Conservation (phyloP, 2,797 vertebrate species). For the Danio choprae region DNA sequence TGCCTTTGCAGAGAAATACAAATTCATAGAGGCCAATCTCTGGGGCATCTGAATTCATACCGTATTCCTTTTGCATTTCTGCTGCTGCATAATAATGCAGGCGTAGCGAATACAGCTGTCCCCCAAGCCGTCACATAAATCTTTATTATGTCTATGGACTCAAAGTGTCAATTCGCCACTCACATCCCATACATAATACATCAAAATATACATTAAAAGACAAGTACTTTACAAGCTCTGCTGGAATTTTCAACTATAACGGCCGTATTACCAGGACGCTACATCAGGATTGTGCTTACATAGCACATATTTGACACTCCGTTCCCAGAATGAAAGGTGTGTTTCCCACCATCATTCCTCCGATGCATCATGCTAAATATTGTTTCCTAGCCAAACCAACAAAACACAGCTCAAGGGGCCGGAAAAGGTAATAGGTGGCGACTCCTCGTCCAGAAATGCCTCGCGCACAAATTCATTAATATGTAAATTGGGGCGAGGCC, state of each 20-base stretch:
- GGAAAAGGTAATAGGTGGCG: constrained; percentile 73
- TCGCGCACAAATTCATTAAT: constrained; percentile 73
- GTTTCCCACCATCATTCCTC: constrained; percentile 17
- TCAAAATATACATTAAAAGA: constrained; percentile 53
- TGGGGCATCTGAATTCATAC: constrained; percentile 51
- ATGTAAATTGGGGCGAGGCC: constrained; percentile 76
- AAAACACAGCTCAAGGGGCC: constrained; percentile 56
- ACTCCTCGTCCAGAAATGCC: constrained; percentile 66
- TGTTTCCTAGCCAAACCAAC: constrained; percentile 47
- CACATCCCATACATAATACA: constrained; percentile 58
- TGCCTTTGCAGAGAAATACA: constrained; percentile 41
- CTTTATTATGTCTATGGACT: constrained; percentile 63
- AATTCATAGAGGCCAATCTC: constrained; percentile 50
- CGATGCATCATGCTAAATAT: constrained; percentile 57
- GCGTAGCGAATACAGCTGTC: constrained; percentile 60
- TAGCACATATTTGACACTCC: constrained; percentile 15
- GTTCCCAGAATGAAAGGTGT: background rate
- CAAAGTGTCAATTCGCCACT: constrained; percentile 52
- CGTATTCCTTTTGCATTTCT: constrained; percentile 52
- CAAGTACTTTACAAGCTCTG: constrained; percentile 27
- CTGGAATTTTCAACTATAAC: constrained; percentile 9
- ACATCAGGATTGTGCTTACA: constrained; percentile 14
- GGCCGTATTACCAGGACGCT: background rate
- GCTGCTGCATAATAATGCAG: constrained; percentile 64
- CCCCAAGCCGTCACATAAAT: constrained; percentile 64